Percentiles rank a stretch among this genome's conserved stretches.
Evolutionary conservation across 2,113 vertebrate genomes (phyloP).

Genomic region (Aegypius monachus): DNA sequence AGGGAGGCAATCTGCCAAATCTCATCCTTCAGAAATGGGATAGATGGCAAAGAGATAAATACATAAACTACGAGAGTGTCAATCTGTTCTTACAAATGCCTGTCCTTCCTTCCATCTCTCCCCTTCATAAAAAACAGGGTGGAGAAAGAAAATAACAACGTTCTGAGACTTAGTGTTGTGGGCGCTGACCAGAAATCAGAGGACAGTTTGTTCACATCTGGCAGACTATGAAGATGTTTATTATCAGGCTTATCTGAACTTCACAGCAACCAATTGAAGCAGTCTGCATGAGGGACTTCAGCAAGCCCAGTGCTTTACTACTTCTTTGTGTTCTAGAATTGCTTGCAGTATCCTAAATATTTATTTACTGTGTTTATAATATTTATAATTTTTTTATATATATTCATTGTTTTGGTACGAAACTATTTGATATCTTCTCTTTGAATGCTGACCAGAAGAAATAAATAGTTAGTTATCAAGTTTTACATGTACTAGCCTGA

Average conservation of each 20-base stretch:
- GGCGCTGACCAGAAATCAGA: not conserved
- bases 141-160: not conserved
- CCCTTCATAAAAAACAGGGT: not conserved
- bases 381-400: not conserved
- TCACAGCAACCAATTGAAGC: not conserved
- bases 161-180: not conserved
- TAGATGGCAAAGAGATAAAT: not conserved
- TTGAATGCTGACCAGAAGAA: not conserved
- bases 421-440: not conserved
- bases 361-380: not conserved
- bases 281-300: not conserved
- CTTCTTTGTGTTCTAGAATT: not conserved
- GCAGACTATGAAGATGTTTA: not conserved
- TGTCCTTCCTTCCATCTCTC: not conserved
- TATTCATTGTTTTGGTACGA: not conserved
- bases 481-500: not conserved
- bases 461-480: not conserved
- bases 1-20: not conserved
- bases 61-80: accelerated
- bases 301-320: not conserved
- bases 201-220: not conserved
- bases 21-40: not conserved
- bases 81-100: not conserved
- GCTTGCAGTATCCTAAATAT: not conserved
- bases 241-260: not conserved